phyloP scores from a whole-genome alignment of 23 tunicate species.

The Trididemnum miniatum region DNA sequence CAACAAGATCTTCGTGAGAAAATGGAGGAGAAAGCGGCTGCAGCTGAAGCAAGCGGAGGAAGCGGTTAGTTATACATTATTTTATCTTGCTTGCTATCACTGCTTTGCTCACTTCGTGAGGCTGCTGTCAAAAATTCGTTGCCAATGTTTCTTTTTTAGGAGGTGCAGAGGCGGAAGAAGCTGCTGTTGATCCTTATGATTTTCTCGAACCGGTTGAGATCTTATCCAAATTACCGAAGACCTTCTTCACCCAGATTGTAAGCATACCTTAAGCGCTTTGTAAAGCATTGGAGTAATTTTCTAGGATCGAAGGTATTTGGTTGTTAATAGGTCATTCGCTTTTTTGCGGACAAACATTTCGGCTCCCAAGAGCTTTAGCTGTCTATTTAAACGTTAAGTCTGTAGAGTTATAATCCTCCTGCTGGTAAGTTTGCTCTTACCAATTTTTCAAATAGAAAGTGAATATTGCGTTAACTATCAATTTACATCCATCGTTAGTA shows the following conservation, averaged over 20 bases:
- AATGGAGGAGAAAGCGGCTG: constrained; percentile 78
- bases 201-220: constrained; percentile 86
- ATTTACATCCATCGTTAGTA: no score
- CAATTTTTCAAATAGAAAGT: no score
- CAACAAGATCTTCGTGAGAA: constrained; percentile 91
- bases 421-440: no score
- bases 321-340: no score
- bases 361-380: no score
- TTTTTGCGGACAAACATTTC: no score
- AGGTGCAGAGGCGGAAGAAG: constrained; percentile 38
- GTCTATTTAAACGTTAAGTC: no score
- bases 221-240: constrained; percentile 77
- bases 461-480: no score
- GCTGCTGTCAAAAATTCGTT: background rate
- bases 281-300: no score
- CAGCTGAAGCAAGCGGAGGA: constrained; percentile 9
- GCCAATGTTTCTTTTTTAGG: background rate
- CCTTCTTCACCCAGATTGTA: constrained; percentile 78
- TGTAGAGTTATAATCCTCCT: no score
- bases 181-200: constrained; percentile 88
- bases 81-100: no score
- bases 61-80: background rate
- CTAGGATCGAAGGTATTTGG: no score
- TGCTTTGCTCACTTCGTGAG: background rate
- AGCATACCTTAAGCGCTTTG: constrained; percentile 3